Percentiles rank a stretch among this genome's conserved stretches.
Evolutionary conservation across 1,140 invertebrate species (phyloP).

Genomic region (Pseudomyrmex concolor): DNA sequence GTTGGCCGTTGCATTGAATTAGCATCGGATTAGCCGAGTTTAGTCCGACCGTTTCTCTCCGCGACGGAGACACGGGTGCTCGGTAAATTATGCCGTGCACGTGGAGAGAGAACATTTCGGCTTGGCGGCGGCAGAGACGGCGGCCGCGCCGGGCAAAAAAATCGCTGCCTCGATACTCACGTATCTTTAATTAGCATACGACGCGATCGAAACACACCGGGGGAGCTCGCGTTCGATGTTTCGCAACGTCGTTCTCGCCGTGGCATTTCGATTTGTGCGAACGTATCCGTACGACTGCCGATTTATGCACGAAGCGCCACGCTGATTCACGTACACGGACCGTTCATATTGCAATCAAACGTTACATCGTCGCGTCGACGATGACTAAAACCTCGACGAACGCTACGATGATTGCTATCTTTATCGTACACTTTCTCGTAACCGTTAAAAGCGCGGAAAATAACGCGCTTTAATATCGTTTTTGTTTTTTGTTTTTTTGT

Average conservation of each 20-base stretch:
- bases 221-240: slow-evolving; percentile 27
- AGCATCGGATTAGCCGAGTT: slow-evolving; percentile 79
- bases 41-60: slow-evolving; percentile 68
- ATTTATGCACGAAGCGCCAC: not conserved
- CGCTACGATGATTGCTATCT: not conserved
- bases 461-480: not conserved
- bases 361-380: not conserved
- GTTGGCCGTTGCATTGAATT: slow-evolving; percentile 75
- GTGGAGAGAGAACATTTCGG: slow-evolving; percentile 65
- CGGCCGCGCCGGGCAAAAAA: slow-evolving; percentile 51
- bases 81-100: slow-evolving; percentile 69
- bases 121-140: not conserved
- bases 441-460: not conserved
- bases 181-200: slow-evolving; percentile 70
- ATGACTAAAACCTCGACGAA: slow-evolving; percentile 45
- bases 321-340: not conserved
- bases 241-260: slow-evolving; percentile 40
- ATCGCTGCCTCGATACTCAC: slow-evolving; percentile 58
- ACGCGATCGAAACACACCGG: slow-evolving; percentile 50
- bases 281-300: not conserved
- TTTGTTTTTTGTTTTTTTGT: too few relatives aligned
- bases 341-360: slow-evolving; percentile 25
- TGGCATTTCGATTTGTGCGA: slow-evolving; percentile 60
- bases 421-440: not conserved
- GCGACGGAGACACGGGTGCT: slow-evolving; percentile 41